Base-by-base conservation (phyloP, 2,113 vertebrate species). In the Larimichthys crocea region DNA sequence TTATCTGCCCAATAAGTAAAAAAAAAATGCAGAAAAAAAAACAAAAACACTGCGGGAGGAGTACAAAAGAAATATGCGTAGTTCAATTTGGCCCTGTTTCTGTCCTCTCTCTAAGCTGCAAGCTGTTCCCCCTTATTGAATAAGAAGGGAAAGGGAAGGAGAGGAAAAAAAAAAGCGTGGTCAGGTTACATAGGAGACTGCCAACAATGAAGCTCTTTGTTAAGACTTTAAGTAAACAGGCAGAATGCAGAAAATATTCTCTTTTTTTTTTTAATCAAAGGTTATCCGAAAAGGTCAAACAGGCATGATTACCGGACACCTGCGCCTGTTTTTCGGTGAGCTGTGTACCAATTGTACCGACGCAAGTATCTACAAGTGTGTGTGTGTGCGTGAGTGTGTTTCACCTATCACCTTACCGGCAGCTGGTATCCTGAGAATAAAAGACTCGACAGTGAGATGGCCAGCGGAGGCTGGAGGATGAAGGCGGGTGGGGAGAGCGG, bases 371-470 rank as follows among this genome's bases (percentile, higher is more conserved):
- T 42, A 48, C 53, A 26, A 24, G 0, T 29, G 56, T 24, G 66
- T 70, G 56, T 66, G 71, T 31, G 10, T 14, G 57, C 50, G 57
- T 50, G 53, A 29, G 61, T 79, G 81, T 66, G 64, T 48, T 67
- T 71, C 73, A 86, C 76, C 87, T 88, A 91, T 93, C 90, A 78
- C 85, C 82, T 93, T 91, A 91, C 91, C n/a, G n/a, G 82, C 92
- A 95, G 92, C 92, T 92, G 92, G 77, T 69, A 88, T 80, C 73
- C 85, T 29, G 70, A 85, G 88, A 84, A 89, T 86, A 88, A 90
- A 90, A 85, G 79, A 85, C 57, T 55, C 59, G n/a, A 73, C 74
- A 78, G 83, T 44, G 81, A 71, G 87, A 84, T 64, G 76, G 83
- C 67, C 57, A 48, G 71, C 52, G 17, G 55, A 62, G 72, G 79